Base-by-base conservation (phyloP, 1,140 invertebrate species). In the Trialeurodes vaporariorum region DNA sequence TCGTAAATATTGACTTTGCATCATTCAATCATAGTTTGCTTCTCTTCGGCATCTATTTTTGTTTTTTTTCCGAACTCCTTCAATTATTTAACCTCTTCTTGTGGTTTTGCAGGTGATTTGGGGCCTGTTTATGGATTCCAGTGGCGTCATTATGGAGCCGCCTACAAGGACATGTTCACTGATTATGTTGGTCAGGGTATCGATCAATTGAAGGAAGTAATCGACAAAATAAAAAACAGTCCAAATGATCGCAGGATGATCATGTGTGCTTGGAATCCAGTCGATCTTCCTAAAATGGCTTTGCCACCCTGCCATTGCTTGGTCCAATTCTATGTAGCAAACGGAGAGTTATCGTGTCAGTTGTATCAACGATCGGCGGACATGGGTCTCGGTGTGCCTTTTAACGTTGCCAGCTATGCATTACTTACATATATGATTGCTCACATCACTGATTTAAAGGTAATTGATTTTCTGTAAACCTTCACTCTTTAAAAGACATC, bases 101-200 rank as follows among this genome's bases (percentile, higher is more conserved):
- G 21, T 34, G 25, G 5, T 24, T 40, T 69, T 72, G 22, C 22
- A 88, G 87, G 95, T 66, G 98, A 99, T 81, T 81, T 99, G 26
- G 98, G 98, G 0, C 98, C 98, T 5, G 86, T 99, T 25, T 99
- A 99, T 83, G 98, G 98, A 0, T 99, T 99, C 76, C 98, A 99
- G 77, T 99, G 98, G 98, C 83, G 97, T 67, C 96, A 99, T 79
- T 98, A 89, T 84, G 98, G 98, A 34, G 96, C 96, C 1, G 79
- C 94, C 73, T 99, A 99, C 78, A 80, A 82, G 59, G 85, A 90
- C 72, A 92, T 92, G 83, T 80, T 91, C 71, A 83, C 88, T 61
- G 89, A 98, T 80, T 98, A 98, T 74, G 81, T 75, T 25, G 87
- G 86, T 26, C 81, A 98, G 81, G 98, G 98, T 63, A 83, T 94